A percentile compares a stretch with the other conserved stretches of the same genome.
Evolutionary conservation across 2,888 invertebrate genomes (phyloP).

Genomic region (Globia sparganii): DNA sequence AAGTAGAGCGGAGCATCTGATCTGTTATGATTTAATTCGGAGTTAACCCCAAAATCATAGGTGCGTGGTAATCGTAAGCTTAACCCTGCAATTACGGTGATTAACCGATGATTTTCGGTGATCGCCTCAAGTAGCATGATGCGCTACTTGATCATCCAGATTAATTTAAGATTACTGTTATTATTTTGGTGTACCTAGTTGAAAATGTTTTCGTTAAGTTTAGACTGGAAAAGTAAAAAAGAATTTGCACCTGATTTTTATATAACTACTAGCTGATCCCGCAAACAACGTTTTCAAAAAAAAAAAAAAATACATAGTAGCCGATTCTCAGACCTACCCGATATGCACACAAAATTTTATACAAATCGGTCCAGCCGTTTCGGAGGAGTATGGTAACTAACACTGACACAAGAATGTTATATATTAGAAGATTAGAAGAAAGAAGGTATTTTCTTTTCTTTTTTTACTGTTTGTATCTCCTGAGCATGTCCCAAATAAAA

Average conservation of each 20-base stretch:
- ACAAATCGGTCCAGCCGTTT: no score
- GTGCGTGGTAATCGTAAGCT: slow-evolving; percentile 55
- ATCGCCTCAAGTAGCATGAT: slow-evolving; percentile 33
- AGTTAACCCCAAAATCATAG: slow-evolving; percentile 66
- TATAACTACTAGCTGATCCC: no score
- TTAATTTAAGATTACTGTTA: slow-evolving; percentile 50
- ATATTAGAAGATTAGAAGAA: no score
- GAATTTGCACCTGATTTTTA: neutral
- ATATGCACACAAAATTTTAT: no score
- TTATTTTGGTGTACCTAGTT: slow-evolving; percentile 31
- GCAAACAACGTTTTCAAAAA: no score
- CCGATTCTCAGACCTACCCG: no score
- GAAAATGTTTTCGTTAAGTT: slow-evolving; percentile 15
- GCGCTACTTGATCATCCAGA: slow-evolving; percentile 58
- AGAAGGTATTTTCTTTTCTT: no score
- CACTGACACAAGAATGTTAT: no score
- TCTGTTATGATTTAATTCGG: slow-evolving; percentile 61
- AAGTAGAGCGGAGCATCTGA: slow-evolving; percentile 58
- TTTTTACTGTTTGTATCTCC: neutral
- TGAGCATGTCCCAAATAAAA: neutral
- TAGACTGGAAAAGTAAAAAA: neutral
- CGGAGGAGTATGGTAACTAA: no score
- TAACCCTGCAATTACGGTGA: slow-evolving; percentile 44
- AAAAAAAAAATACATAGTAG: no score
- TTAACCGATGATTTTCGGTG: slow-evolving; percentile 33